Base-by-base conservation (phyloP, 2,113 vertebrate species). In the Brienomyrus brachyistius region DNA sequence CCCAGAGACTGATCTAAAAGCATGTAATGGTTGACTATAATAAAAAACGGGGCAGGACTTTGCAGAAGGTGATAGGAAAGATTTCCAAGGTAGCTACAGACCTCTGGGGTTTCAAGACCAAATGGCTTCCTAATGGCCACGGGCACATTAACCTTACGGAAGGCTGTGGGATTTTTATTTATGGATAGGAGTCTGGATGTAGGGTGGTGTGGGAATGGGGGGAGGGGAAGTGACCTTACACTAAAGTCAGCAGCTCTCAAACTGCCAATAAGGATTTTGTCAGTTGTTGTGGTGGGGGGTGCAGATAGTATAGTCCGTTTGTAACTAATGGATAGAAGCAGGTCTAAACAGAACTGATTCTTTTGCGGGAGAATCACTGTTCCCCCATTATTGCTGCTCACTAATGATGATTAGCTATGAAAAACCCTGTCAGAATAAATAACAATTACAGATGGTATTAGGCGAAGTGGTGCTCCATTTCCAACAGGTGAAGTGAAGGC, bases 161-260 rank as follows among this genome's bases (percentile, higher is more conserved):
- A 40, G 31, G 5, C 70, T 77, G 31, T 77, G 70, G 70, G 70
- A 77, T 77, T 40, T 66, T 80, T 80, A 80, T 80, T 77, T 80
- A 80, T 80, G 82, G 82, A 85, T 19, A 84, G 17, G 17, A 48
- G 17, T 23, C 27, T 47, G 45, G 62, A 31, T 80, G 62, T 74
- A 43, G 13, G 35, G 74, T 40, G 35, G 74, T 80, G 31, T 35
- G 35, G 31, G 74, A 19, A 43, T 15, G 13, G 74, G 21, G 70
- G 45, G n/a, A 1, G 47, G 70, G 15, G 13, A 8, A 84, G 45
- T 62, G 50, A 45, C 88, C 90, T 70, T 77, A 74, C 47, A 47
- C 56, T 84, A 11, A 74, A 88, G 27, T 86, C 19, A 45, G 88
- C 90, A 77, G 50, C 51, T 50, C 91, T 90, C 89, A 83, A 50